A percentile compares a stretch with the other conserved stretches of the same genome.
phyloP scores from a whole-genome alignment of 1,140 invertebrate species.

The Ceratoteleas bidentatus region DNA sequence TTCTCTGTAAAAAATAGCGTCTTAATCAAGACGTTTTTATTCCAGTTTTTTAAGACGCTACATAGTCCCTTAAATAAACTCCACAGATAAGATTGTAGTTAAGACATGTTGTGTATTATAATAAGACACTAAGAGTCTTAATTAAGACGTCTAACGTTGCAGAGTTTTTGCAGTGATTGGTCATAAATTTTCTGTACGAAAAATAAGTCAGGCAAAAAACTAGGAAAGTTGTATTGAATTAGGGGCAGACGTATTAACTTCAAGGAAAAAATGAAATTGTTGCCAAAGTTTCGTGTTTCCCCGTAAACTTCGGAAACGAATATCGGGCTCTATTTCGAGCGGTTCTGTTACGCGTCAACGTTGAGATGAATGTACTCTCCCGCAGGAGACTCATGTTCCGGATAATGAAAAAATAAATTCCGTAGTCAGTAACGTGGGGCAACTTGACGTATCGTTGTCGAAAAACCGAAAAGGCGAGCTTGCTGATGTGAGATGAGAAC shows the following conservation, averaged over 20 bases:
- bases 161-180: too few species aligned
- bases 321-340: slow-evolving; percentile 60
- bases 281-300: slow-evolving; percentile 53
- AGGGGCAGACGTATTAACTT: slow-evolving; percentile 35
- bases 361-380: slow-evolving; percentile 63
- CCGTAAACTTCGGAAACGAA: slow-evolving; percentile 60
- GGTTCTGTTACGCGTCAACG: slow-evolving; percentile 61
- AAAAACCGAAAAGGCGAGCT: slow-evolving; percentile 43
- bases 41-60: too few species aligned
- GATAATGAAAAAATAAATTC: slow-evolving; percentile 68
- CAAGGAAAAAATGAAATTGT: slow-evolving; percentile 52
- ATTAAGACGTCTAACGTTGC: too few species aligned
- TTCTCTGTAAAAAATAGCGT: too few species aligned
- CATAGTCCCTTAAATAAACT: too few species aligned
- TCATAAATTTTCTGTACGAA: background rate
- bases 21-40: too few species aligned
- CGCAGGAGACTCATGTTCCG: slow-evolving; percentile 58
- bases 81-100: too few species aligned
- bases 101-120: too few species aligned
- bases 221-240: slow-evolving; percentile 36
- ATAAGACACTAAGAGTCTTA: too few species aligned
- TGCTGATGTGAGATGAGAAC: slow-evolving; percentile 40
- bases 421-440: slow-evolving; percentile 47
- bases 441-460: slow-evolving; percentile 50
- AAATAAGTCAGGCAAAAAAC: slow-evolving; percentile 22